A percentile compares a stretch with the other conserved stretches of the same genome.
phyloP scores from a whole-genome alignment of 2,113 vertebrate species.

The Excalfactoria chinensis region DNA sequence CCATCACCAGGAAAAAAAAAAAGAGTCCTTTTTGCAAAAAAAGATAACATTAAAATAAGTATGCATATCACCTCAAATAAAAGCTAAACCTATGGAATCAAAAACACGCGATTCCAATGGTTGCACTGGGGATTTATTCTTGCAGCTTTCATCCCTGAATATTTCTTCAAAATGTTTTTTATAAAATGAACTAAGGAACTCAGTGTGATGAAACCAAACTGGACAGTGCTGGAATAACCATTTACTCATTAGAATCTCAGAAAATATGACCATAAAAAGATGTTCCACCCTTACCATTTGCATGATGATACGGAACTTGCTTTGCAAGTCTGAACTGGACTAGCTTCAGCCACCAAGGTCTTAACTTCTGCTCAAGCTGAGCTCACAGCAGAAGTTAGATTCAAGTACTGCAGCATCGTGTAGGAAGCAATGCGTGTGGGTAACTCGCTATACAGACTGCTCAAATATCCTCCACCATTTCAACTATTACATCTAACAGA shows the following conservation, averaged over 20 bases:
- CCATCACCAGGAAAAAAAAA: not conserved
- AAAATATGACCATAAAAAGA: not conserved
- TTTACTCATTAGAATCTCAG: not conserved
- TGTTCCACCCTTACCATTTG: not conserved
- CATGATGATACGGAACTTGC: not conserved
- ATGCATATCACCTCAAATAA: not conserved
- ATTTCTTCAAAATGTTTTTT: not conserved
- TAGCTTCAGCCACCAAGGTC: not conserved
- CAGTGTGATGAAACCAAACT: not conserved
- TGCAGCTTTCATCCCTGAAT: not conserved
- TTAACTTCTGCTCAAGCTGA: not conserved
- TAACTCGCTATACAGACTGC: not conserved
- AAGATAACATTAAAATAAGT: not conserved
- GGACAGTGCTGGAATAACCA: not conserved
- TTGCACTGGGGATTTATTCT: not conserved
- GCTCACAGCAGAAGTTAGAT: not conserved
- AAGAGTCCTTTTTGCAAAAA: not conserved
- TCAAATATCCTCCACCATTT: not conserved
- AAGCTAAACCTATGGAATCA: not conserved
- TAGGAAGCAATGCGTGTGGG: not conserved
- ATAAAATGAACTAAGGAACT: not conserved
- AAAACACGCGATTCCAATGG: not conserved
- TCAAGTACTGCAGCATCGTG: not conserved
- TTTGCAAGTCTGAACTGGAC: not conserved
- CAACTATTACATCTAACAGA: not conserved